Evolutionary conservation across 2,888 invertebrate genomes (phyloP).

Genomic region (Drosophila cyrtoloma): DNA sequence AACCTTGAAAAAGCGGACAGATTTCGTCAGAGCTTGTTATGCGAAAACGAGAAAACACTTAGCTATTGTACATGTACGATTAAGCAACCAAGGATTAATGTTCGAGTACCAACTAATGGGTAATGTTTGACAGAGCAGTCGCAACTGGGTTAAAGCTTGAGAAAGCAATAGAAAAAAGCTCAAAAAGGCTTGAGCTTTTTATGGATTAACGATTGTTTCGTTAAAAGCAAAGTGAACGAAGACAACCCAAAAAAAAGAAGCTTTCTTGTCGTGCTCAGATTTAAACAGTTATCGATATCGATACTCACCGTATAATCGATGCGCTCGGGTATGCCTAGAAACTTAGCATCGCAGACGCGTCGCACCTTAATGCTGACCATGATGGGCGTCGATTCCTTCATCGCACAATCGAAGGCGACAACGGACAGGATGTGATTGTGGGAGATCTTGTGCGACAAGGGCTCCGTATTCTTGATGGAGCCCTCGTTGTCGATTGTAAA

Average conservation of each 20-base stretch:
- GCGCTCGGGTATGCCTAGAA: slow-evolving; percentile 88
- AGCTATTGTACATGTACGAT: too few species aligned
- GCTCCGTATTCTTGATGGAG: slow-evolving; percentile 96
- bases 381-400: slow-evolving; percentile 96
- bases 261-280: neutral
- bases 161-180: neutral
- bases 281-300: neutral
- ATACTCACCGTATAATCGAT: slow-evolving; percentile 84
- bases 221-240: neutral
- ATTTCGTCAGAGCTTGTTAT: too few species aligned
- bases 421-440: slow-evolving; percentile 98
- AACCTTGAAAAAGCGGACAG: too few species aligned
- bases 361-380: slow-evolving; percentile 98
- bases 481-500: slow-evolving; percentile 97
- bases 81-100: neutral
- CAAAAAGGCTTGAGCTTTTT: neutral
- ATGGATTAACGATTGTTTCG: neutral
- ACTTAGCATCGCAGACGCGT: slow-evolving; percentile 91
- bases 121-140: neutral
- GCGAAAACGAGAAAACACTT: too few species aligned
- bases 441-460: slow-evolving; percentile 95
- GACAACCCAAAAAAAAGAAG: neutral
- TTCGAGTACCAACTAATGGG: neutral
- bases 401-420: slow-evolving; percentile 98
- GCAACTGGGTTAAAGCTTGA: neutral